phyloP scores from a whole-genome alignment of 2,797 vertebrate species.

The Malacoraja senta region DNA sequence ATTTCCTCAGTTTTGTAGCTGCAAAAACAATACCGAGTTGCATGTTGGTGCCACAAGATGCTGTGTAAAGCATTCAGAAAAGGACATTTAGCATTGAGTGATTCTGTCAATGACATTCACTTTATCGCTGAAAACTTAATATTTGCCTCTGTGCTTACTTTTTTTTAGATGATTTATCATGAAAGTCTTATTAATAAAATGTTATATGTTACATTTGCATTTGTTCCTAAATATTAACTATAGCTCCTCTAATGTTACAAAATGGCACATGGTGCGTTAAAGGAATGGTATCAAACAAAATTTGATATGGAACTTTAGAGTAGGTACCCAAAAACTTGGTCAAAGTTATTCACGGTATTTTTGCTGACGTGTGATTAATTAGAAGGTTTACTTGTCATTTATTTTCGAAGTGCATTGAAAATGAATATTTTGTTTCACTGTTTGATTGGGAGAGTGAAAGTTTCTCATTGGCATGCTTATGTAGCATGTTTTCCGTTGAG shows the following conservation, averaged over 20 bases:
- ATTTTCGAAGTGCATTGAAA: background rate
- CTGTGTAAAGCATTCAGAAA: background rate
- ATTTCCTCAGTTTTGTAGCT: background rate
- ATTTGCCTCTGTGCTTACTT: background rate
- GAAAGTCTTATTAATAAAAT: background rate
- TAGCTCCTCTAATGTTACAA: background rate
- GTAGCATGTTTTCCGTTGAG: background rate
- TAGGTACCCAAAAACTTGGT: background rate
- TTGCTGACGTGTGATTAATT: background rate
- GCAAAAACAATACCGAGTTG: background rate
- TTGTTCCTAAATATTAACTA: background rate
- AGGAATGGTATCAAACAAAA: background rate
- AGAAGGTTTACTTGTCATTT: background rate
- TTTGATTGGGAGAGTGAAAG: background rate
- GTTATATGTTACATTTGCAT: background rate
- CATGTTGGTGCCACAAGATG: background rate
- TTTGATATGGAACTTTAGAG: background rate
- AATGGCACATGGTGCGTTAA: background rate
- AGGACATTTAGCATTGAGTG: background rate
- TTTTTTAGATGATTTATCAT: background rate
- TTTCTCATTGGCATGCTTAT: background rate
- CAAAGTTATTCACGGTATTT: background rate
- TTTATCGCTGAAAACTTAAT: background rate
- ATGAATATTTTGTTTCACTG: background rate
- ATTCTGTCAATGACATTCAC: background rate